phyloP scores from a whole-genome alignment of 2,888 invertebrate species.

The Cataglyphis cursor region DNA sequence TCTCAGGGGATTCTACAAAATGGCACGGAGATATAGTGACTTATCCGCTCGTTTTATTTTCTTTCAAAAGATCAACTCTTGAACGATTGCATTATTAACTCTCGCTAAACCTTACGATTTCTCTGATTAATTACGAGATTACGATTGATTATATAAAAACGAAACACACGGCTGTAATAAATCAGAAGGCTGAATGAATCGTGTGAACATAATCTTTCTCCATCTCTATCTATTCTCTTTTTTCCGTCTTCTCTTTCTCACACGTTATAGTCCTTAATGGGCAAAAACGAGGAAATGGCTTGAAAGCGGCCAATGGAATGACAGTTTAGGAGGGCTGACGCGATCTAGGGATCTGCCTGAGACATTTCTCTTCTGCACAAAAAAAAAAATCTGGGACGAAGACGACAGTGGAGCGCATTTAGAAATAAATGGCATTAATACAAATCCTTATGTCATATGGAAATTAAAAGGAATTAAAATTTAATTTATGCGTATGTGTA shows the following conservation, averaged over 20 bases:
- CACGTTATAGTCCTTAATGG: conserved; percentile 33
- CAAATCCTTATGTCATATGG: background rate
- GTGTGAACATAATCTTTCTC: conserved; percentile 58
- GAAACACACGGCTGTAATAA: conserved; percentile 60
- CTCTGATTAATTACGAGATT: conserved; percentile 69
- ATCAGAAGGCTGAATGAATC: conserved; percentile 69
- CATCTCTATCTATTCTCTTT: background rate
- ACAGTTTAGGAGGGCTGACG: conserved; percentile 15
- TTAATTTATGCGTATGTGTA: background rate
- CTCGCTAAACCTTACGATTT: conserved; percentile 47
- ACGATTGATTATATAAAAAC: conserved; percentile 43
- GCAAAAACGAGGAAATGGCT: conserved; percentile 46
- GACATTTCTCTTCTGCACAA: conserved; percentile 42
- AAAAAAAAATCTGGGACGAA: conserved; percentile 35
- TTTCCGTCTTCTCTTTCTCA: background rate
- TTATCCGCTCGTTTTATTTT: conserved; percentile 65
- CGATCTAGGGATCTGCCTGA: conserved; percentile 24
- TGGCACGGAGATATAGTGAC: conserved; percentile 47
- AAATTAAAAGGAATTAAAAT: background rate
- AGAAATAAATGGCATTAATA: conserved; percentile 36
- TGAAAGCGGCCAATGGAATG: conserved; percentile 40
- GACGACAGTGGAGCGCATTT: background rate
- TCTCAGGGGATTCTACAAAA: conserved; percentile 63
- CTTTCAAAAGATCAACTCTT: conserved; percentile 12
- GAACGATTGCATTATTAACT: conserved; percentile 22